Percentiles rank a stretch among this genome's conserved stretches.
phyloP scores from a whole-genome alignment of 2,888 invertebrate species.

The Tigriopus californicus region DNA sequence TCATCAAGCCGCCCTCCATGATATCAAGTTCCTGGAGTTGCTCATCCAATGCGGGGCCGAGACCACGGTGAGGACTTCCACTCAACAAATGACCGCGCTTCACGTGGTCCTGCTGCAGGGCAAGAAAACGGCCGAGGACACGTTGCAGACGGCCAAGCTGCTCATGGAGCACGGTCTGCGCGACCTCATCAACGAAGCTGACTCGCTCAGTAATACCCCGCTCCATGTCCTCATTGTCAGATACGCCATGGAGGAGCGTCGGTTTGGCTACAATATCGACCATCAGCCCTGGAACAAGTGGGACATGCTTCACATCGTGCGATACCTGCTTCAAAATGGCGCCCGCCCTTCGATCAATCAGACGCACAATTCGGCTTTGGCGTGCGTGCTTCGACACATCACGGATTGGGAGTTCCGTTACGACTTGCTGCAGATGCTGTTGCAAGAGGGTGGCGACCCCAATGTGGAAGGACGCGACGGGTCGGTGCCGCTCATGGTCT shows the following conservation, averaged over 20 bases:
- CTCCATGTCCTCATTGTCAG: slow-evolving; percentile 40
- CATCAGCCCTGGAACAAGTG: slow-evolving; percentile 43
- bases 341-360: slow-evolving; percentile 49
- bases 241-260: slow-evolving; percentile 47
- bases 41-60: slow-evolving; percentile 42
- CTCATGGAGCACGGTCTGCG: slow-evolving; percentile 49
- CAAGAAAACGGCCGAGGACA: slow-evolving; percentile 48
- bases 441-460: slow-evolving; percentile 42
- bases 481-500: slow-evolving; percentile 51
- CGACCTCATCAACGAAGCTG: slow-evolving; percentile 49
- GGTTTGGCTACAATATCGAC: slow-evolving; percentile 36
- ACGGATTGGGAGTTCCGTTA: slow-evolving; percentile 47
- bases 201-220: slow-evolving; percentile 51
- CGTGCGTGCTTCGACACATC: slow-evolving; percentile 46
- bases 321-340: slow-evolving; percentile 34
- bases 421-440: slow-evolving; percentile 39
- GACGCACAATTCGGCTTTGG: slow-evolving; percentile 44
- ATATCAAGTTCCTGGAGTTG: slow-evolving; percentile 40
- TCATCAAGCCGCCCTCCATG: slow-evolving; percentile 50
- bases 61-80: slow-evolving; percentile 46
- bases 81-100: slow-evolving; percentile 43
- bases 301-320: slow-evolving; percentile 48
- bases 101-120: slow-evolving; percentile 35
- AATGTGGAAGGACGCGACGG: slow-evolving; percentile 51
- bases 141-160: slow-evolving; percentile 44